Evolutionary conservation across 2,888 invertebrate species (phyloP).

Genomic region (Platypus cylindrus): DNA sequence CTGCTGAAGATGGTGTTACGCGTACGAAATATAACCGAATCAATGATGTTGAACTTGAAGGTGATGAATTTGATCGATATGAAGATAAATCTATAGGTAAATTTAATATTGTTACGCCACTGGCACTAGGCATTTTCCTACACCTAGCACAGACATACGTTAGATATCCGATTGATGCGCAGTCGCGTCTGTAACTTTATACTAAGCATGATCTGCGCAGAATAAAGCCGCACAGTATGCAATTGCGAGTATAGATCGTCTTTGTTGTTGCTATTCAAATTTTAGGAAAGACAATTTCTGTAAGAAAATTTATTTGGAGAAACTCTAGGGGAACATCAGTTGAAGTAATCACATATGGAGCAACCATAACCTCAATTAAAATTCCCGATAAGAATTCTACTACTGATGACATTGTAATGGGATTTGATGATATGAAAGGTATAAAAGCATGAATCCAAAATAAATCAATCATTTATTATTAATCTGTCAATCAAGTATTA

Average conservation of each 20-base stretch:
- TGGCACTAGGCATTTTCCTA: too few relatives aligned
- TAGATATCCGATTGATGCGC: too few relatives aligned
- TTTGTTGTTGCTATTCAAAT: too few relatives aligned
- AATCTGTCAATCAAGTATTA: too few relatives aligned
- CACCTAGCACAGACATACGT: too few relatives aligned
- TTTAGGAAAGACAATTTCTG: conserved; percentile 32
- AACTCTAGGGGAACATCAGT: conserved; percentile 53
- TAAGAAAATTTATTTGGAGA: conserved; percentile 53
- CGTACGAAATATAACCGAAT: conserved; percentile 11
- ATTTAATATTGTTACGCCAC: too few relatives aligned
- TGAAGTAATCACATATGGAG: conserved; percentile 71
- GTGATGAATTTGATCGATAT: conserved; percentile 31
- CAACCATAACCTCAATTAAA: conserved; percentile 67
- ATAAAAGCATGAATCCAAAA: too few relatives aligned
- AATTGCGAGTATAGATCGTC: too few relatives aligned
- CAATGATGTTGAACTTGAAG: conserved; percentile 25
- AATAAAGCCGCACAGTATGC: too few relatives aligned
- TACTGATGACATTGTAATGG: conserved; percentile 66
- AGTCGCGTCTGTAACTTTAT: too few relatives aligned
- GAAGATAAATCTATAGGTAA: conserved; percentile 16
- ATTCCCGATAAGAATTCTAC: conserved; percentile 62
- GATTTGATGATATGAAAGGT: conserved; percentile 74
- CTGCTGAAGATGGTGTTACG: not conserved
- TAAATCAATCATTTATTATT: too few relatives aligned
- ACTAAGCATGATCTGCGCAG: too few relatives aligned